These are phyloP conservation scores for Turnix velox DNA, from an alignment of 2,113 vertebrate species.

Conservation along the genomic window DNA sequence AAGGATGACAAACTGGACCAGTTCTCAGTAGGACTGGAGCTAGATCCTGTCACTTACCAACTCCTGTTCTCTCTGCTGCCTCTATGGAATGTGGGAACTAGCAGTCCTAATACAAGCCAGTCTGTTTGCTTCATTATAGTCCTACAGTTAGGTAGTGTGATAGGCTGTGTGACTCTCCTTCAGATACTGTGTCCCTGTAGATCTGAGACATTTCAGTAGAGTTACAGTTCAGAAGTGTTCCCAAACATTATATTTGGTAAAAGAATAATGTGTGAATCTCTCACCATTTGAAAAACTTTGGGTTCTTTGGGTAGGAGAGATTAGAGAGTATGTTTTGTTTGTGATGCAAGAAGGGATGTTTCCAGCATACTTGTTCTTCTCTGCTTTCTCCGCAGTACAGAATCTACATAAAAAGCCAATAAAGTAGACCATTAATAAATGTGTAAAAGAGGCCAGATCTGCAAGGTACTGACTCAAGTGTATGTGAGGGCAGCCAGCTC, in stretches of 20 bases:
- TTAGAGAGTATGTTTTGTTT: background rate
- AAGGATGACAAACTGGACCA: background rate
- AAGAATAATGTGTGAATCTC: background rate
- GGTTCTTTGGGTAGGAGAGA: background rate
- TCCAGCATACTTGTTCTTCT: background rate
- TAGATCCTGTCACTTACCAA: accelerated
- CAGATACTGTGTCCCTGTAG: background rate
- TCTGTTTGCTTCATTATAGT: background rate
- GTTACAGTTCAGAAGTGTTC: background rate
- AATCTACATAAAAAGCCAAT: background rate
- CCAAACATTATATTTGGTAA: background rate
- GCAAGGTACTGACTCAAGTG: background rate
- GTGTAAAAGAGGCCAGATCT: background rate
- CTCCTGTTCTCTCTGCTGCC: background rate
- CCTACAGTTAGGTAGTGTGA: background rate
- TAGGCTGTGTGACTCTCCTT: background rate
- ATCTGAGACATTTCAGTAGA: background rate
- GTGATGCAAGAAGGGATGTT: background rate
- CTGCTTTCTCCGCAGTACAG: background rate
- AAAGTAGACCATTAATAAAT: background rate
- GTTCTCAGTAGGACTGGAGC: background rate
- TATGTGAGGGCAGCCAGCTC: background rate
- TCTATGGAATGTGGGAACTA: background rate
- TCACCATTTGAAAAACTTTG: background rate
- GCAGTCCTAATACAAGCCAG: background rate